Base-by-base conservation (phyloP, 2,888 invertebrate species). In the Melinopterus prodromus region DNA sequence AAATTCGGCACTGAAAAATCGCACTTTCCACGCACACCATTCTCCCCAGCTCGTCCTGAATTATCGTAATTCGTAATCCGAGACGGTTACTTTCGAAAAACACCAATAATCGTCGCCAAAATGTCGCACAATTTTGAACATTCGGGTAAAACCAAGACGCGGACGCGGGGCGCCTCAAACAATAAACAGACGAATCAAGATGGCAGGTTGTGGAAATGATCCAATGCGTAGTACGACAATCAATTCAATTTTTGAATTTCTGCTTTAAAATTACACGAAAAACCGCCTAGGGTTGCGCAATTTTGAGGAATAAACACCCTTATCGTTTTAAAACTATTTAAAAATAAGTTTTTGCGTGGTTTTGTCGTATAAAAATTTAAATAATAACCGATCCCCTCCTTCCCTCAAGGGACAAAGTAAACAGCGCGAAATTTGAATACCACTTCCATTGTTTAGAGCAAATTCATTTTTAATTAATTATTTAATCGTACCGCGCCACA, bases 131-230 rank as follows among this genome's bases (percentile, higher is more conserved):
- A 74, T 75, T 79, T 77, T 71, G 70, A 78, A 81, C 79, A 79
- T 78, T 72, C 75, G 69, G 71, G 69, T 77, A 80, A 79, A 76
- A 78, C 79, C 78, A 70, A 70, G 81, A 79, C 75, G 82, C 82
- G 87, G 88, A 84, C 86, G 89, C 88, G 89, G 89, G 89, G 89
- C 86, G 89, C 88, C 87, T 86, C 88, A 88, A 89, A 89, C 88
- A 89, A 89, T 89, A 89, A 89, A 89, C 89, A 89, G 84, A 85
- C 83, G 85, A 88, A 86, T 84, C 87, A 89, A 89, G 86, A 89
- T 89, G 89, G 89, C 89, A 84, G 88, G 82, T 83, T 82, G 82
- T 84, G 84, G 82, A 79, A 81, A 78, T 77, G 80, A 81, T 78
- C 82, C 78, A 82, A 83, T 84, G 83, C 85, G 83, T 84, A 84